phyloP scores from a whole-genome alignment of 2,888 invertebrate genomes.

The Leptothorax acervorum region DNA sequence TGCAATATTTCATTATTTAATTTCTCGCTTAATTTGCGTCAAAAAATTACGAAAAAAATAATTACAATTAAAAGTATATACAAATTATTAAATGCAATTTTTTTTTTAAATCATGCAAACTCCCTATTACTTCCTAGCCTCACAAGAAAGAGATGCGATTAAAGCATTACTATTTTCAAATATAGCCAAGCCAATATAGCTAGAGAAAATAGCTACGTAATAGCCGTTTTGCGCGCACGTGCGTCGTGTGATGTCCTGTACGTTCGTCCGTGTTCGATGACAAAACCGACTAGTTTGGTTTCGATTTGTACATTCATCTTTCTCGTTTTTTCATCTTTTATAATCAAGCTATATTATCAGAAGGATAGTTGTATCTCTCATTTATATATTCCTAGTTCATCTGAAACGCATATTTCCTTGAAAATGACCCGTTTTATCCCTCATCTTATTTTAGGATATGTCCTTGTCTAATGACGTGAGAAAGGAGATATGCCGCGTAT shows the following conservation, averaged over 20 bases:
- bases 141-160: slow-evolving; percentile 15
- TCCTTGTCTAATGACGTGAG: background rate
- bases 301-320: background rate
- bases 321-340: background rate
- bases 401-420: background rate
- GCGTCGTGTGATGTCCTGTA: slow-evolving; percentile 49
- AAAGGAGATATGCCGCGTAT: background rate
- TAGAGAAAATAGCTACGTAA: slow-evolving; percentile 59
- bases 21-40: too few relatives aligned
- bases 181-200: background rate
- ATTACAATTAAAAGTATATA: too few relatives aligned
- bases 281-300: slow-evolving; percentile 10
- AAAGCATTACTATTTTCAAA: slow-evolving; percentile 37
- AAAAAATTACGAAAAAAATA: too few relatives aligned
- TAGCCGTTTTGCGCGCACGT: slow-evolving; percentile 45
- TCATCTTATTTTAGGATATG: background rate
- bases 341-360: background rate
- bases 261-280: slow-evolving; percentile 40
- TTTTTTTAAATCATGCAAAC: too few relatives aligned
- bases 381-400: background rate
- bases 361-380: background rate
- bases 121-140: background rate
- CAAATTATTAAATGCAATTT: too few relatives aligned
- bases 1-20: too few relatives aligned
- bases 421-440: background rate